Percentiles rank a stretch among this genome's conserved stretches.
These are phyloP conservation scores for Cylloceria caligata DNA, from an alignment of 2,888 invertebrate species.

Conservation along the genomic window DNA sequence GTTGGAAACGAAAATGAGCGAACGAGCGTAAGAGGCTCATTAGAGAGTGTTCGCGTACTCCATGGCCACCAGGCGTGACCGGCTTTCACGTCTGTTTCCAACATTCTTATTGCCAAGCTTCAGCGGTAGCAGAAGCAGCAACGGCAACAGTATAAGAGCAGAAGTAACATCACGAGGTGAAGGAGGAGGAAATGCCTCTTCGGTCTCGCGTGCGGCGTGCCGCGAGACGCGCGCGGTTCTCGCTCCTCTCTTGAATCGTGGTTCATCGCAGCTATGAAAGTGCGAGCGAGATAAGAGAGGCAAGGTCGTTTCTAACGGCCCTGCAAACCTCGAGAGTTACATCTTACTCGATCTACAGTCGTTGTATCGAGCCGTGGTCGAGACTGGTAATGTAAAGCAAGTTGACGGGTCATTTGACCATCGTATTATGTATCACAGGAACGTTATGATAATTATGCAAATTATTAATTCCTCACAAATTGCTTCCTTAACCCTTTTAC, in stretches of 20 bases:
- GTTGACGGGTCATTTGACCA: not conserved
- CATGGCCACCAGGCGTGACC: slow-evolving; percentile 84
- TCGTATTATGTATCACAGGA: not conserved
- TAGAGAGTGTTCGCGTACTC: slow-evolving; percentile 84
- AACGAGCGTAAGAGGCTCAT: slow-evolving; percentile 82
- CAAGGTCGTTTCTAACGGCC: slow-evolving; percentile 81
- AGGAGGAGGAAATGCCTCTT: slow-evolving; percentile 58
- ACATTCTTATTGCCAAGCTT: slow-evolving; percentile 78
- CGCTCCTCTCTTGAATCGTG: slow-evolving; percentile 71
- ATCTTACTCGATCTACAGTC: slow-evolving; percentile 57
- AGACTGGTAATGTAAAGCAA: slow-evolving; percentile 37
- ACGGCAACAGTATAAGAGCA: slow-evolving; percentile 48
- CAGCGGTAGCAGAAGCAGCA: slow-evolving; percentile 64
- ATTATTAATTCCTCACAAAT: not conserved
- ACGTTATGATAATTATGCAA: not conserved
- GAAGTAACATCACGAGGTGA: slow-evolving; percentile 55
- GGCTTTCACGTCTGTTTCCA: slow-evolving; percentile 83
- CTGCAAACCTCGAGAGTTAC: slow-evolving; percentile 69
- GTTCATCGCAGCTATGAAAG: slow-evolving; percentile 62
- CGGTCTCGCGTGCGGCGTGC: slow-evolving; percentile 44
- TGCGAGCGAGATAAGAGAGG: slow-evolving; percentile 63
- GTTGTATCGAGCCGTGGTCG: slow-evolving; percentile 44
- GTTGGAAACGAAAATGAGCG: slow-evolving; percentile 77
- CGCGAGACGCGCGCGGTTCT: slow-evolving; percentile 40
- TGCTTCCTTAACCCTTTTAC: not conserved